phyloP scores from a whole-genome alignment of 2,797 vertebrate species.

The Lagocephalus sceleratus region DNA sequence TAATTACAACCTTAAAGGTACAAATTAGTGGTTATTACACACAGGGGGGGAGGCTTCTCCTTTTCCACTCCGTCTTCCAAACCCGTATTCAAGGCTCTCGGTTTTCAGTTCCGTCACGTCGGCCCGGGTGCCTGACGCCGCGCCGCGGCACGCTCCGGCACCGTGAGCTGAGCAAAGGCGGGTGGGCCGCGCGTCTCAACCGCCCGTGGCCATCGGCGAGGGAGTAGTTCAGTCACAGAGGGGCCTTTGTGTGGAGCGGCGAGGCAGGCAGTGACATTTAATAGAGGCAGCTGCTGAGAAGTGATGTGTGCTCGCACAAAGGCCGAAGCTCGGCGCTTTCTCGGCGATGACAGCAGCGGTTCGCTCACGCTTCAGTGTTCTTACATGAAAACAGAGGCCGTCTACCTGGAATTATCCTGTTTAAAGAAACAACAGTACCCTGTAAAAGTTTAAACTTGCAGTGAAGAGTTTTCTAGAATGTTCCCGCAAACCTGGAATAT shows the following conservation, averaged over 20 bases:
- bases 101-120: slow-evolving; percentile 40
- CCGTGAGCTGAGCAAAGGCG: not conserved
- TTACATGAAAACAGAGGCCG: no score
- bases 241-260: slow-evolving; percentile 46
- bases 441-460: no score
- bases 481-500: no score
- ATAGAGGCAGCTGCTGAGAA: slow-evolving; percentile 62
- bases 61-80: slow-evolving; percentile 33
- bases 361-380: no score
- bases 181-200: slow-evolving; percentile 34
- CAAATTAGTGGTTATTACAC: slow-evolving; percentile 50
- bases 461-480: no score
- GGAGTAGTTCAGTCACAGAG: slow-evolving; percentile 48
- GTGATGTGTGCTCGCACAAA: slow-evolving; percentile 45
- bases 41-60: slow-evolving; percentile 18
- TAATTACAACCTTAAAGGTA: slow-evolving; percentile 47
- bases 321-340: slow-evolving; percentile 24
- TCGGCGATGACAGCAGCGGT: slow-evolving; percentile 9
- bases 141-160: not conserved
- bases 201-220: slow-evolving; percentile 45
- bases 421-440: no score
- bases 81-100: slow-evolving; percentile 22
- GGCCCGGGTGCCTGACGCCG: slow-evolving; percentile 37
- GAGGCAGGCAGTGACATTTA: slow-evolving; percentile 68
- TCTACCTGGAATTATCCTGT: no score